phyloP scores from a whole-genome alignment of 2,888 invertebrate species.

The Chalcis sispes region DNA sequence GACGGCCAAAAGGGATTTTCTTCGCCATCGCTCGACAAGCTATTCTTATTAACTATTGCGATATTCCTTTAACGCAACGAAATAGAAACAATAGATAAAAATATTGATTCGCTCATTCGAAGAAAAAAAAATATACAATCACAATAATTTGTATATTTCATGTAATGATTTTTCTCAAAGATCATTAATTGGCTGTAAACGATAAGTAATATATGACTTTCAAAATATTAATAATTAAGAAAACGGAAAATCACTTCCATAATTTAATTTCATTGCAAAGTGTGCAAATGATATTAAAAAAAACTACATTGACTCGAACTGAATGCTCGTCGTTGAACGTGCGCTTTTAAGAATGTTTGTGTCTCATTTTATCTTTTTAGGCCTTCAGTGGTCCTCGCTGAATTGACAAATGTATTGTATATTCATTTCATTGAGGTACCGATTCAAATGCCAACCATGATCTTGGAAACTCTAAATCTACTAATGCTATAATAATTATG shows the following conservation, averaged over 20 bases:
- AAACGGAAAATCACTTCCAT: conserved; percentile 34
- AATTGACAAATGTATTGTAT: conserved; percentile 23
- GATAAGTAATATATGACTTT: background rate
- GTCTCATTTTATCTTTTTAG: conserved; percentile 37
- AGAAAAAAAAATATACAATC: conserved; percentile 49
- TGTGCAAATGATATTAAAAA: conserved; percentile 1
- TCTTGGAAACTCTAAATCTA: conserved; percentile 46
- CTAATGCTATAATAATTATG: conserved; percentile 48
- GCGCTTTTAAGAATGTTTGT: conserved; percentile 35
- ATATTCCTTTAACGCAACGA: conserved; percentile 39
- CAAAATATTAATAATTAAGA: background rate
- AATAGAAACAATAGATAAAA: conserved; percentile 48
- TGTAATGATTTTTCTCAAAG: conserved; percentile 40
- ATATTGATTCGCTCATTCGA: conserved; percentile 47
- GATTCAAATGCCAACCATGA: conserved; percentile 52
- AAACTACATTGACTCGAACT: conserved; percentile 33
- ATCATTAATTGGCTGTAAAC: conserved; percentile 18
- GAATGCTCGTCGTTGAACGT: conserved; percentile 45
- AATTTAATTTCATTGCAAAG: conserved; percentile 18
- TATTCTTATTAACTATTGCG: conserved; percentile 42
- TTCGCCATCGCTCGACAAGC: conserved; percentile 46
- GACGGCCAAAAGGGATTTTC: conserved; percentile 40
- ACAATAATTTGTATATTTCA: conserved; percentile 41
- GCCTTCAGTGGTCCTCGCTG: conserved; percentile 51
- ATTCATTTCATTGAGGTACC: conserved; percentile 46